phyloP scores from a whole-genome alignment of 1,140 invertebrate species.

The Harpegnathos saltator region DNA sequence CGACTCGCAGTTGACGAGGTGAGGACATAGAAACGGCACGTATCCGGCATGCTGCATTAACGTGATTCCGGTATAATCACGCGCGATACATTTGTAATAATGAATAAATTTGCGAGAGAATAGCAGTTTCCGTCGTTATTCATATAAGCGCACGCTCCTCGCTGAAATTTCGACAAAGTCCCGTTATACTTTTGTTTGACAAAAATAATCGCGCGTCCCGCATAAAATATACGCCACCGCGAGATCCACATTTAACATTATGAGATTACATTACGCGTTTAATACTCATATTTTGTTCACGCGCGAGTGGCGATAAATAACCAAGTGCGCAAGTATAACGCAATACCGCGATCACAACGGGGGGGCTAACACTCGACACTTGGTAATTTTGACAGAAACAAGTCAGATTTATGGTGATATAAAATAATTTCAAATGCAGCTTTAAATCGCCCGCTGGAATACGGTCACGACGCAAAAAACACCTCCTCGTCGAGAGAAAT shows the following conservation, averaged over 20 bases:
- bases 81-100: conserved; percentile 65
- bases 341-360: too few relatives aligned
- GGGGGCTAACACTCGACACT: too few relatives aligned
- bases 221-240: conserved; percentile 21
- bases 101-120: conserved; percentile 64
- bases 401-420: not conserved
- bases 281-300: conserved; percentile 25
- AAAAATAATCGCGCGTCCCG: conserved; percentile 48
- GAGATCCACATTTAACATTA: conserved; percentile 29
- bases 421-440: not conserved
- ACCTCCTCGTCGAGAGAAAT: too few relatives aligned
- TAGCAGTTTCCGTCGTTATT: conserved; percentile 50
- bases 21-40: conserved; percentile 67
- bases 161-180: conserved; percentile 48
- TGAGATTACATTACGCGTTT: conserved; percentile 28
- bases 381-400: conserved; percentile 23
- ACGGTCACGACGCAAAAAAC: too few relatives aligned
- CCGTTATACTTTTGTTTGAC: conserved; percentile 23
- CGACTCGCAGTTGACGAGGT: conserved; percentile 6
- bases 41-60: conserved; percentile 71
- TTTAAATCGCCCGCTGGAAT: not conserved
- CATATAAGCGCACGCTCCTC: conserved; percentile 40
- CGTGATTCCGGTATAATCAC: conserved; percentile 73
- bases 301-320: not conserved
- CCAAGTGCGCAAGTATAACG: not conserved